Evolutionary conservation across 2,113 vertebrate species (phyloP), one percentile per base, ranked within the genome.

Genomic region (Vicugna pacos): DNA sequence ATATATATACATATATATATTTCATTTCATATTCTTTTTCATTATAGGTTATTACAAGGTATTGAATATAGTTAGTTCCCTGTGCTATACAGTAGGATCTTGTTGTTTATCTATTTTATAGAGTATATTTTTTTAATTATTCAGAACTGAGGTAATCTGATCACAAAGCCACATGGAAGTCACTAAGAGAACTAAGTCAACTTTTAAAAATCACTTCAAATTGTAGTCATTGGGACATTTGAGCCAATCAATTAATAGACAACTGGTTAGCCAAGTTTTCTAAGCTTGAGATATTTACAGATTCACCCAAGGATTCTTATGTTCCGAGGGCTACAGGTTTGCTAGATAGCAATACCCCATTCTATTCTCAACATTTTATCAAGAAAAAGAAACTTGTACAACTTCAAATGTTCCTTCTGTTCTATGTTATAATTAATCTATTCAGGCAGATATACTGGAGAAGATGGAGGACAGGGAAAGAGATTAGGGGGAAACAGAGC

Each of bases 201-300:
- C 48, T 83, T 82, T 75, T 38, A 38, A 93, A 88, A 87, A 84
- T 81, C 80, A 80, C n/a, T 92, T 89, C n/a, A 89, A 64, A 79
- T 8, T 81, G 50, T 90, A 32, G 42, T 50, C 46, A 54, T 73
- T 32, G 58, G 75, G 86, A 73, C n/a, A 86, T 75, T 65, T 67
- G 54, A 90, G 58, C 72, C 52, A 80, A 62, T 48, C 60, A 88
- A 32, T 52, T n/a, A 84, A 56, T 11, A 73, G 48, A 62, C 69
- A 92, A 89, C 20, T 94, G 48, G 26, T 42, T 93, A 91, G 64
- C 56, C 50, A 89, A 19, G 42, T 89, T 84, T 95, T 85, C 62
- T 76, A 67, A 67, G 64, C 48, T 75, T 84, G 72, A 85, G 48
- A 8, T 52, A 89, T 22, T 88, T 89, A 89, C 76, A 88, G 52